phyloP scores from a whole-genome alignment of 1,140 invertebrate species.

The Lasioglossum albipes region DNA sequence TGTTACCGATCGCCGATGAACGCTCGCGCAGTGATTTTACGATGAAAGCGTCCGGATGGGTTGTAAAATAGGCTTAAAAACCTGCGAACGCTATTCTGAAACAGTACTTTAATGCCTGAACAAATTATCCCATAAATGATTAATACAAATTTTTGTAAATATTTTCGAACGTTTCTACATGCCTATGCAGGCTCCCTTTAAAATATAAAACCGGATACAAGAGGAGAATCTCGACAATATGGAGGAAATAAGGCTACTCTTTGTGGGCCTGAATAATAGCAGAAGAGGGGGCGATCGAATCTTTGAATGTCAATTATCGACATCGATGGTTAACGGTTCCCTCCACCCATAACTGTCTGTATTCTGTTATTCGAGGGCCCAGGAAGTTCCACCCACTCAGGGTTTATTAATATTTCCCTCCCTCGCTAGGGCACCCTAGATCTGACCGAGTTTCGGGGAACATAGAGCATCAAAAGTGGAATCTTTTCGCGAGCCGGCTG shows the following conservation, averaged over 20 bases:
- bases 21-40: background rate
- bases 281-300: slow-evolving; percentile 47
- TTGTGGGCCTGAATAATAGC: slow-evolving; percentile 50
- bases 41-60: no score
- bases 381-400: slow-evolving; percentile 68
- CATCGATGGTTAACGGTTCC: slow-evolving; percentile 68
- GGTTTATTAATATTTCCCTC: slow-evolving; percentile 72
- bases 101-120: no score
- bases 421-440: slow-evolving; percentile 16
- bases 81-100: no score
- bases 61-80: no score
- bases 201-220: slow-evolving; percentile 22
- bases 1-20: background rate
- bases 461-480: slow-evolving; percentile 30
- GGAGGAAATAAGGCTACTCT: slow-evolving; percentile 38
- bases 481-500: slow-evolving; percentile 58
- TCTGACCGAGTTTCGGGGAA: slow-evolving; percentile 51
- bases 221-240: slow-evolving; percentile 12
- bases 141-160: background rate
- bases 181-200: background rate
- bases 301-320: slow-evolving; percentile 60
- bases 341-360: slow-evolving; percentile 60
- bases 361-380: slow-evolving; percentile 52
- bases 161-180: background rate
- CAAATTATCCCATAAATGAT: no score